A percentile compares a stretch with the other conserved stretches of the same genome.
These are phyloP conservation scores for Entomyzon cyanotis DNA, from an alignment of 2,113 vertebrate genomes.

Conservation along the genomic window DNA sequence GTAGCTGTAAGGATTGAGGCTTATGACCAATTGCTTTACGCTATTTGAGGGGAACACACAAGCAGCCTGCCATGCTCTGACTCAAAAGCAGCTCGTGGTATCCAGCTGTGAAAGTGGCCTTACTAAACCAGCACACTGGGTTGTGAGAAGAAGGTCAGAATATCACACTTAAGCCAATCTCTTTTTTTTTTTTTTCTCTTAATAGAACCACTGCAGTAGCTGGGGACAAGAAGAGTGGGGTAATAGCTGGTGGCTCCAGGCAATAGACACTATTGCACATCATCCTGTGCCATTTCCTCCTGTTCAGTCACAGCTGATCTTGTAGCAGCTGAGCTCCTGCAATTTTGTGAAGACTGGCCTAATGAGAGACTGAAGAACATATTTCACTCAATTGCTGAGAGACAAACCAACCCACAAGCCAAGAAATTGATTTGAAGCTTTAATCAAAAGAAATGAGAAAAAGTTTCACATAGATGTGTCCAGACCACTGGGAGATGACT, in stretches of 20 bases:
- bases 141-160: background rate
- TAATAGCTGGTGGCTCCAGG: background rate
- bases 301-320: background rate
- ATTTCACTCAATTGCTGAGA: slow-evolving; percentile 20
- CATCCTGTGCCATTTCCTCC: background rate
- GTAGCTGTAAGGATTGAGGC: background rate
- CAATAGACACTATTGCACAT: background rate
- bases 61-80: background rate
- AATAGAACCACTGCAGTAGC: background rate
- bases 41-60: background rate
- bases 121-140: background rate
- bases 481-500: background rate
- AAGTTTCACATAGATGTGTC: background rate
- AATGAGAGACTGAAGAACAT: slow-evolving; percentile 18
- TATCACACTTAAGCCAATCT: background rate
- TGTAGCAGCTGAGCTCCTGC: background rate
- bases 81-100: background rate
- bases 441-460: slow-evolving; percentile 64
- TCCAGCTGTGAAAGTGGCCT: background rate
- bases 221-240: background rate
- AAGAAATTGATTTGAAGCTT: slow-evolving; percentile 49
- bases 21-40: background rate
- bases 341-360: background rate
- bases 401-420: slow-evolving; percentile 30
- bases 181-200: too few relatives aligned